Evolutionary conservation across 2,888 invertebrate genomes (phyloP).

Genomic region (Proisotoma minuta): DNA sequence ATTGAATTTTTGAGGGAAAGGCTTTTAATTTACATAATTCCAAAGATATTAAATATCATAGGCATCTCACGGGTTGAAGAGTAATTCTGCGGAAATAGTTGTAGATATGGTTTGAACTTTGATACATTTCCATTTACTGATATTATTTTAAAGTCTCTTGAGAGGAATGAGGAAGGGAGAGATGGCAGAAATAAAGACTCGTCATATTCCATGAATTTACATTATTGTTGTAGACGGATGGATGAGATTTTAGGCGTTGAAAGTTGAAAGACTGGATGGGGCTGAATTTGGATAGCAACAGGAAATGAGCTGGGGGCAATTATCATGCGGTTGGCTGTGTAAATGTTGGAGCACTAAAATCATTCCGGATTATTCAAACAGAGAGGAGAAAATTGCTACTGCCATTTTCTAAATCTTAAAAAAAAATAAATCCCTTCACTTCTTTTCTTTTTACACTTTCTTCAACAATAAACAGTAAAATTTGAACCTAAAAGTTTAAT

Average conservation of each 20-base stretch:
- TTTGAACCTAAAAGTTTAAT: neutral
- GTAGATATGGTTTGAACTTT: too few species aligned
- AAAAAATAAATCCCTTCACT: neutral
- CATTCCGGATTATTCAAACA: too few species aligned
- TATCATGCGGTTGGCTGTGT: neutral
- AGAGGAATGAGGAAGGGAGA: neutral
- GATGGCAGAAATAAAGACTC: neutral
- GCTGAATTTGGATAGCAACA: neutral
- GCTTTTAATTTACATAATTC: too few species aligned
- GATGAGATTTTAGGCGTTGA: neutral
- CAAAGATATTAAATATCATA: too few species aligned
- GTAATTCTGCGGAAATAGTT: too few species aligned
- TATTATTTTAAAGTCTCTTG: neutral
- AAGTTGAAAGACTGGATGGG: neutral
- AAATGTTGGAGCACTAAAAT: too few species aligned
- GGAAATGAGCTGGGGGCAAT: conserved; percentile 6
- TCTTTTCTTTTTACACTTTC: neutral
- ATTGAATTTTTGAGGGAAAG: neutral
- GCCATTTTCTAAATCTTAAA: neutral
- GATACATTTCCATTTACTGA: neutral
- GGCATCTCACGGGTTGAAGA: too few species aligned
- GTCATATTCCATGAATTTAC: neutral
- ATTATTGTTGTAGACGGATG: neutral
- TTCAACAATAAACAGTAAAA: neutral
- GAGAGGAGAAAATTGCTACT: neutral